These are phyloP conservation scores for Danio aesculapii DNA, from an alignment of 2,797 vertebrate genomes.

Conservation along the genomic window DNA sequence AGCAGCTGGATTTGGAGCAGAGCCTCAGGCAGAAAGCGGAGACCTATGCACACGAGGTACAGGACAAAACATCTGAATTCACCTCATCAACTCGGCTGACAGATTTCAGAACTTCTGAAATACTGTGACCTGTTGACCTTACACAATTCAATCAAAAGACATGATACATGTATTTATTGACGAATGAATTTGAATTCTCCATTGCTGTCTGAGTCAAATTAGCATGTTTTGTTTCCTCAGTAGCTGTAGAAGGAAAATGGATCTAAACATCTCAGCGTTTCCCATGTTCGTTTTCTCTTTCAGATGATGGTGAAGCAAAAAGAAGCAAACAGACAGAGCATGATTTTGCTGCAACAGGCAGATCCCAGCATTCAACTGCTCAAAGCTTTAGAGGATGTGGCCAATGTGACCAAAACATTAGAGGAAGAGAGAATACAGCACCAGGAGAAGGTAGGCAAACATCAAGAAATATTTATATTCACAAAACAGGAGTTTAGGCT, in stretches of 20 bases:
- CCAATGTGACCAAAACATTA: conserved; percentile 76
- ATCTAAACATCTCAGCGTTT: neutral
- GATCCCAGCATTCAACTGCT: conserved; percentile 82
- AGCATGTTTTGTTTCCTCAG: neutral
- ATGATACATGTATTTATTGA: neutral
- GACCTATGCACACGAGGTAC: conserved; percentile 82
- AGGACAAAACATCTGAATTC: neutral
- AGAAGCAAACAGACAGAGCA: conserved; percentile 83
- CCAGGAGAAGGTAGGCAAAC: conserved; percentile 73
- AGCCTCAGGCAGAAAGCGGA: conserved; percentile 80
- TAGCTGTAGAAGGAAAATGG: neutral
- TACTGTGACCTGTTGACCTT: conserved; percentile 16
- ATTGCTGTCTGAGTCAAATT: neutral
- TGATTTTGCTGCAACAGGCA: conserved; percentile 79
- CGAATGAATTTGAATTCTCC: neutral
- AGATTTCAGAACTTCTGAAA: neutral
- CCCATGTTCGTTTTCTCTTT: neutral
- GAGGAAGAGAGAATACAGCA: conserved; percentile 81
- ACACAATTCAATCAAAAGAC: neutral
- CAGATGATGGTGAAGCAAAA: conserved; percentile 87
- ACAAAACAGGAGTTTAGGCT: neutral
- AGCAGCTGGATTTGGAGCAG: conserved; percentile 82
- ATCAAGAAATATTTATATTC: neutral
- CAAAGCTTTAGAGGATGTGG: conserved; percentile 81
- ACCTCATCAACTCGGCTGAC: neutral